Base-by-base conservation (phyloP, 1,140 invertebrate species). In the Zaprionus inermis region DNA sequence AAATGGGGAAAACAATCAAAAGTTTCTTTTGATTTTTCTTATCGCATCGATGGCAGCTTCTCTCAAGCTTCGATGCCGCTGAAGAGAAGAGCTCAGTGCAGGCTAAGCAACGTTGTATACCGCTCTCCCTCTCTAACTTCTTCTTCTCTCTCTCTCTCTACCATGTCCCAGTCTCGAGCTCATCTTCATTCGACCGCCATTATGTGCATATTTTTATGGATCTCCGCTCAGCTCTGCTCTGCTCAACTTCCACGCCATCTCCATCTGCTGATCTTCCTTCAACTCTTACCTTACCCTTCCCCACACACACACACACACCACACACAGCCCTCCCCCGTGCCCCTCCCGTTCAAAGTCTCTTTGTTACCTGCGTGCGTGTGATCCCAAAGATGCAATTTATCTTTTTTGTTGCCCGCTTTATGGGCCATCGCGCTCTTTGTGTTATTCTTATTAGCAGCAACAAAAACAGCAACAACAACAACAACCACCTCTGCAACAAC, bases 331-430 rank as follows among this genome's bases (percentile, higher is more conserved):
- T 30, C 11, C 51, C 20, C 18, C 9, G 2, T 22, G 44, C 22
- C 6, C 24, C 41, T 38, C 22, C 10, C 9, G 2, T 5, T 61
- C 16, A 28, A 3, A 28, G 24, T 18, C 12, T 24, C 12, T 30
- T 28, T 65, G 64, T 24, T 73, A 77, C 70, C 72, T 81, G 78
- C 73, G 65, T 82, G 86, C 65, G 81, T 81, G 76, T 90, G 85
- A 90, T 90, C 85, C 81, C 78, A 66, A 73, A 90, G 71, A 86
- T 80, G 86, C 86, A 91, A 91, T 90, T 79, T 90, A 90, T 91
- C 86, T 90, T 90, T 88, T 90, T 90, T 90, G 86, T 90, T 77
- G 86, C 82, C 86, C 79, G 51, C 83, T 79, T 90, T 91, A 90
- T 90, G 81, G 86, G 68, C 86, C 70, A 91, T 85, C 64, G 76